Conservation (phyloP, 2,888 invertebrate species). For the Drosophila cognata region DNA sequence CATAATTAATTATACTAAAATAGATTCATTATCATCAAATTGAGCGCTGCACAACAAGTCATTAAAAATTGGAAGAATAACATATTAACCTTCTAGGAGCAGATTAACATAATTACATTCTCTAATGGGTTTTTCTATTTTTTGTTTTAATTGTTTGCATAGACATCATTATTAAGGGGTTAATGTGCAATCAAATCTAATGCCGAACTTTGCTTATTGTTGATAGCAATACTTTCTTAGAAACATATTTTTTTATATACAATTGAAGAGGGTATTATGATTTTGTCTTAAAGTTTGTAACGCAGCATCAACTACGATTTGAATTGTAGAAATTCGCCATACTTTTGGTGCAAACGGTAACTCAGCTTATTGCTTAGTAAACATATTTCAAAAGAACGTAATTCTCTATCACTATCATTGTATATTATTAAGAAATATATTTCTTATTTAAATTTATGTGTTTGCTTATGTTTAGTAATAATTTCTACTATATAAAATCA, state of each 20-base stretch:
- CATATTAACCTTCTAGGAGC: background rate
- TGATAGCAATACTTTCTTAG: background rate
- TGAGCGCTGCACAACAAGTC: slow-evolving; percentile 45
- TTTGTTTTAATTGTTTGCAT: slow-evolving; percentile 9
- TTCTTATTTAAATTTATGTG: background rate
- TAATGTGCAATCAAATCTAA: slow-evolving; percentile 30
- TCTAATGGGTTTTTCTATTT: background rate
- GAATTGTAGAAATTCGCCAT: background rate
- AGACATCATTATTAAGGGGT: slow-evolving; percentile 38
- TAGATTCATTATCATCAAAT: slow-evolving; percentile 37
- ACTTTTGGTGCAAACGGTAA: background rate
- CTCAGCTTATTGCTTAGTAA: background rate
- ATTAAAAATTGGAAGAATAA: slow-evolving; percentile 36
- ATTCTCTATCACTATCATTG: too few relatives aligned
- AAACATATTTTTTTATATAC: background rate
- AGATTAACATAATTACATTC: slow-evolving; percentile 15
- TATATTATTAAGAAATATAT: background rate
- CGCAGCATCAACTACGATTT: background rate
- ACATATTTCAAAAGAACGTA: background rate
- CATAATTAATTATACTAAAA: slow-evolving; percentile 18
- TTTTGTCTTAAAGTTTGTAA: background rate
- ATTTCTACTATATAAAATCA: background rate
- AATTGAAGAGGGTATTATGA: background rate
- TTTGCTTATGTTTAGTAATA: too few relatives aligned
- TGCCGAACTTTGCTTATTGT: slow-evolving; percentile 19